phyloP scores from a whole-genome alignment of 1,140 invertebrate genomes.

The Physella acuta region DNA sequence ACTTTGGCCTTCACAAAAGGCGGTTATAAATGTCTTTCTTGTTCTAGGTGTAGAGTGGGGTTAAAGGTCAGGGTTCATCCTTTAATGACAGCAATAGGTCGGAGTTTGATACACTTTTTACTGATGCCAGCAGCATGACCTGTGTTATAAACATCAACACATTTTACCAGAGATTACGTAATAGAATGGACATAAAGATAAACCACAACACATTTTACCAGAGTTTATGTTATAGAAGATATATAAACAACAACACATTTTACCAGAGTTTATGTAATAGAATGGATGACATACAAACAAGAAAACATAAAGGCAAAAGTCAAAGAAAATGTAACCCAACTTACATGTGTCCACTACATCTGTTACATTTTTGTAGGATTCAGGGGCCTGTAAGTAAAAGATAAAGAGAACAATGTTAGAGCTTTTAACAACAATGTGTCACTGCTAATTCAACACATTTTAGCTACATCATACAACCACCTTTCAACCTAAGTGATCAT shows the following conservation, averaged over 20 bases:
- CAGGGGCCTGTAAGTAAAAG: constrained; percentile 72
- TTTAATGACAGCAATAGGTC: constrained; percentile 99
- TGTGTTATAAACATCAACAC: constrained; percentile 28
- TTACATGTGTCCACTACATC: constrained; percentile 97
- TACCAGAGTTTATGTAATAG: neutral
- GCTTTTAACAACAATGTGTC: too few relatives aligned
- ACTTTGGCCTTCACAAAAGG: too few relatives aligned
- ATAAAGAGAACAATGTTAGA: neutral
- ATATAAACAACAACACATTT: neutral
- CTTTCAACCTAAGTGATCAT: too few relatives aligned
- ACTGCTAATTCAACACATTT: neutral
- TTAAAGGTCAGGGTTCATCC: too few relatives aligned
- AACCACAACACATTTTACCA: neutral
- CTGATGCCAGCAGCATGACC: constrained; percentile 92
- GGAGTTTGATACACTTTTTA: constrained; percentile 94
- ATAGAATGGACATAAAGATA: neutral
- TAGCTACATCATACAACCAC: too few relatives aligned
- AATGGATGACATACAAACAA: neutral
- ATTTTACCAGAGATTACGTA: neutral
- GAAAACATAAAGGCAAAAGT: too few relatives aligned
- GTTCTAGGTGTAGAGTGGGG: too few relatives aligned
- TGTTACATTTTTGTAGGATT: constrained; percentile 99
- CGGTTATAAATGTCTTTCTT: too few relatives aligned
- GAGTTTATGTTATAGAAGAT: neutral
- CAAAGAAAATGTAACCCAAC: constrained; percentile 26